A percentile compares a stretch with the other conserved stretches of the same genome.
phyloP scores from a whole-genome alignment of 2,797 vertebrate species.

The Sylvilagus floridanus region DNA sequence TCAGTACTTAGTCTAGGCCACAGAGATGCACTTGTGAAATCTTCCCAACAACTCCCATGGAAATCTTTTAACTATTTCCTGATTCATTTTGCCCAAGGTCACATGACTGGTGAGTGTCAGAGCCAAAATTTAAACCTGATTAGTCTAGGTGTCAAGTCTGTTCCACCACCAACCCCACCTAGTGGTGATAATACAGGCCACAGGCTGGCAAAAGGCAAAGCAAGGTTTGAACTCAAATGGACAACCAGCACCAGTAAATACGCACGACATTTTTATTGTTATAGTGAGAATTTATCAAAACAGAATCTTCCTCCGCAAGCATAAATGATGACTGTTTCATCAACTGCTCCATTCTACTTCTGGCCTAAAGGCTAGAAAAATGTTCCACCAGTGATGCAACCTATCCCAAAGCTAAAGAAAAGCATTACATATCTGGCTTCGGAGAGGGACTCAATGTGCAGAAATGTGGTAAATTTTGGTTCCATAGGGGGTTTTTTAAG shows the following conservation, averaged over 20 bases:
- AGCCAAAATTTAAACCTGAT: background rate
- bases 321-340: background rate
- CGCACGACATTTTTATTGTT: background rate
- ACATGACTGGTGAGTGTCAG: background rate
- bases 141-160: background rate
- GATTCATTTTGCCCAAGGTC: background rate
- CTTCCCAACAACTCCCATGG: background rate
- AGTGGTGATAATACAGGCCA: background rate
- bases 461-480: too few relatives aligned
- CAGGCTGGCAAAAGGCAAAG: background rate
- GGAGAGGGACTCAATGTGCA: too few relatives aligned
- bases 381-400: background rate
- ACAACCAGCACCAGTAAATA: background rate
- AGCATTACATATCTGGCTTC: too few relatives aligned
- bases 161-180: background rate
- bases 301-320: background rate
- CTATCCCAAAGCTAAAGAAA: too few relatives aligned
- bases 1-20: background rate
- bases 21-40: background rate
- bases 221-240: background rate
- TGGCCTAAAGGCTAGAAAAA: background rate
- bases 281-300: slow-evolving; percentile 28
- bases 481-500: too few relatives aligned
- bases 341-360: background rate
- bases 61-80: background rate